Evolutionary conservation across 2,113 vertebrate genomes (phyloP), one percentile per base, ranked within the genome.

Genomic region (Lates calcarifer): DNA sequence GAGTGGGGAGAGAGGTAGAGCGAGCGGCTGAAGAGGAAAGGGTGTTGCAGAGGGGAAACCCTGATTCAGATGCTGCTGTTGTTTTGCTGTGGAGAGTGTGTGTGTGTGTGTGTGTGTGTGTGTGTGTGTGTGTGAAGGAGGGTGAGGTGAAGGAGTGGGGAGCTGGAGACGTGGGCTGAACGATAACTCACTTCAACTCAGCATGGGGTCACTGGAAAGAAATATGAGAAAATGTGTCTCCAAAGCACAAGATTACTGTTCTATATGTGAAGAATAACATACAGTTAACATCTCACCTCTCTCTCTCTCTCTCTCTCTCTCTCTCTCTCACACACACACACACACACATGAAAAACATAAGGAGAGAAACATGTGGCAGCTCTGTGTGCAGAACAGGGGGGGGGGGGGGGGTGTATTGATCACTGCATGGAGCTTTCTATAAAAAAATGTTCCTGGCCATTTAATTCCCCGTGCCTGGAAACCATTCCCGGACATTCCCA

Each of bases 381-480:
- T 88, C 26, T 53, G 63, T 81, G 65, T 71, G 76, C 55, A 56
- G 31, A 60, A 71, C n/a, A 47, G 28, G 45, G 28, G 58, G 29
- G 55, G 57, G 37, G 26, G 11, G 70, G 33, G 55, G 57, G 37
- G 26, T 11, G 70, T 28, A 88, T 47, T 79, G 76, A 85, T 88
- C 65, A 56, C 76, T 74, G 76, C 70, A 73, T 73, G 57, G 37
- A 79, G 84, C 39, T 61, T 79, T 78, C 75, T 61, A 28, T 77
- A 15, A 43, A 63, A 84, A 84, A 78, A 65, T 47, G 63, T 79
- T 86, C 69, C 61, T 66, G 74, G 74, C 56, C 70, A 77, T 83
- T 88, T 83, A 82, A 89, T 83, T 91, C 82, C 83, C 72, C n/a
- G 6, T 49, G 85, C 69, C 89, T 84, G 89, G 91, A 93, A 92